Evolutionary conservation across 2,113 vertebrate genomes (phyloP).

Genomic region (Nibea coibor): DNA sequence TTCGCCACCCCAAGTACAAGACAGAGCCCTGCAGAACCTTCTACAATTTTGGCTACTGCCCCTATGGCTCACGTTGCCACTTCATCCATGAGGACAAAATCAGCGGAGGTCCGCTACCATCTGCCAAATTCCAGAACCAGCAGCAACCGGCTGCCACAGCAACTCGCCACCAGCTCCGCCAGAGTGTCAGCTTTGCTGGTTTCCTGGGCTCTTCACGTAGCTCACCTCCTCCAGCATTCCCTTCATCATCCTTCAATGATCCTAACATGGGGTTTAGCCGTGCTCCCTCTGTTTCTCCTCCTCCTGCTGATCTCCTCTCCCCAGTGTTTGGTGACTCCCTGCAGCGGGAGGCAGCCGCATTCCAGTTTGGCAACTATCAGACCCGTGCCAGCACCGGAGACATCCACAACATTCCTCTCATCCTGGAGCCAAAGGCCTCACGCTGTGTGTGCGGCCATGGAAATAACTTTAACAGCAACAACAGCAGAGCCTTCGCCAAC

Average conservation of each 20-base stretch:
- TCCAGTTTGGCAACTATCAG: conserved; percentile 80
- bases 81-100: conserved; percentile 89
- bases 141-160: conserved; percentile 26
- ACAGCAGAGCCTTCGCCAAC: conserved; percentile 51
- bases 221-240: conserved; percentile 79
- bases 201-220: conserved; percentile 78
- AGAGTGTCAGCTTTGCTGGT: conserved; percentile 90
- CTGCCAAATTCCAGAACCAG: conserved; percentile 67
- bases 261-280: conserved; percentile 83
- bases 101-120: conserved; percentile 39
- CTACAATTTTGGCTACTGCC: conserved; percentile 91
- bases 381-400: conserved; percentile 78
- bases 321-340: conserved; percentile 78
- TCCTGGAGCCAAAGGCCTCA: conserved; percentile 75
- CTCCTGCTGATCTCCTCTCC: conserved; percentile 83
- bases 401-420: conserved; percentile 80
- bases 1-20: conserved; percentile 94
- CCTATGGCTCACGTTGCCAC: conserved; percentile 91
- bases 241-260: conserved; percentile 75
- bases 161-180: conserved; percentile 80
- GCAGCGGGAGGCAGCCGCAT: conserved; percentile 69
- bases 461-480: conserved; percentile 70
- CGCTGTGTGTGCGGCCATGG: conserved; percentile 85
- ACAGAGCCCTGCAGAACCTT: conserved; percentile 93
- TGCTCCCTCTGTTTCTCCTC: conserved; percentile 87